phyloP scores from a whole-genome alignment of 2,888 invertebrate species.

The Drymonia ruficornis region DNA sequence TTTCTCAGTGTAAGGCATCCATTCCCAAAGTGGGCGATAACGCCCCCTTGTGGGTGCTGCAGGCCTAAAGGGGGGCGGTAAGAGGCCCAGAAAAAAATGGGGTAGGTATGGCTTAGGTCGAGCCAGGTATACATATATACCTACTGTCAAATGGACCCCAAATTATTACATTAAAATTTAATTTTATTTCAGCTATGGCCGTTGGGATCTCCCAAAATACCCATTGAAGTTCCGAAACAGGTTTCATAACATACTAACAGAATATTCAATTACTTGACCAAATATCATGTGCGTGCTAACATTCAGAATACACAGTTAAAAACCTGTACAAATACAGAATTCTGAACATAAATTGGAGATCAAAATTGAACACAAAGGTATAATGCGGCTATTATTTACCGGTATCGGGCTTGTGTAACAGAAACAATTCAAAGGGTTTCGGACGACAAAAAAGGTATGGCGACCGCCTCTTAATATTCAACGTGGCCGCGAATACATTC shows the following conservation, averaged over 20 bases:
- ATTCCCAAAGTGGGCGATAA: too few species aligned
- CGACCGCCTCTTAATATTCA: constrained; percentile 41
- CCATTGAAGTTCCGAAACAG: neutral
- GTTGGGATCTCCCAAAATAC: neutral
- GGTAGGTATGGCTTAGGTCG: too few species aligned
- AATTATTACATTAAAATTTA: neutral
- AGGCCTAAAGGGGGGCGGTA: too few species aligned
- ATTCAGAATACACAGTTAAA: constrained; percentile 10
- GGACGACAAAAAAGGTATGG: constrained; percentile 35
- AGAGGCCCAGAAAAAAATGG: too few species aligned
- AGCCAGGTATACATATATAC: neutral
- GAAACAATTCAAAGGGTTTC: constrained; percentile 47
- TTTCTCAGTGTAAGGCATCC: too few species aligned
- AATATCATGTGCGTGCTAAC: neutral
- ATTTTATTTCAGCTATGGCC: neutral
- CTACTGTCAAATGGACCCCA: neutral
- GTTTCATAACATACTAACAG: neutral
- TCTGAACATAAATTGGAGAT: constrained; percentile 38
- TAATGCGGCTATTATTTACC: constrained; percentile 41
- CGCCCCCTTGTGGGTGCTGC: too few species aligned
- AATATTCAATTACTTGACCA: neutral
- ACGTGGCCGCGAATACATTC: constrained; percentile 34
- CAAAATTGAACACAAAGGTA: constrained; percentile 42
- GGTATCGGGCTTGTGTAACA: constrained; percentile 35
- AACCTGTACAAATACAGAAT: constrained; percentile 22